Evolutionary conservation across 1,140 invertebrate genomes (phyloP).

Genomic region (Drosophila parvula): DNA sequence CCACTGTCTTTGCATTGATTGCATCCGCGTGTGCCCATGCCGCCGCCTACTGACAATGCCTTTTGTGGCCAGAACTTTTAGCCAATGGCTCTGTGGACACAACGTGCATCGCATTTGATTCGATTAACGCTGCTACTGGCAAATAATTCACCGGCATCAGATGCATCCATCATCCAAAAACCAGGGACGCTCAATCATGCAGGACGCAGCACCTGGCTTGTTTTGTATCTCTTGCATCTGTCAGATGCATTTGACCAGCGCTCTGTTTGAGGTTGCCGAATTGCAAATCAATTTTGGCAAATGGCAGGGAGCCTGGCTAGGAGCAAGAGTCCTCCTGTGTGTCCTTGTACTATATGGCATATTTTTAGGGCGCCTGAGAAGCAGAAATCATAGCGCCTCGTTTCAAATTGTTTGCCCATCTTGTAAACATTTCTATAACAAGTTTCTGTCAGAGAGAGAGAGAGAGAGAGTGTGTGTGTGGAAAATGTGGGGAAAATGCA

Average conservation of each 20-base stretch:
- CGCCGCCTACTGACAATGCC: slow-evolving; percentile 34
- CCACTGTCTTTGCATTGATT: slow-evolving; percentile 16
- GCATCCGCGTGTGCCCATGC: slow-evolving; percentile 20
- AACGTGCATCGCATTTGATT: slow-evolving; percentile 51
- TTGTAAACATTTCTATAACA: slow-evolving; percentile 41
- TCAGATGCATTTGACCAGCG: slow-evolving; percentile 6
- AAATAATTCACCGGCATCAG: slow-evolving; percentile 18
- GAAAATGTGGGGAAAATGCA: slow-evolving; percentile 11
- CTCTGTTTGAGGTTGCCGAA: neutral
- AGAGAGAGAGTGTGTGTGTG: neutral
- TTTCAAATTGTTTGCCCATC: slow-evolving; percentile 38
- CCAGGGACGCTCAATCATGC: slow-evolving; percentile 15
- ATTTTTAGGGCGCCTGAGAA: neutral
- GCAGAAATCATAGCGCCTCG: slow-evolving; percentile 35
- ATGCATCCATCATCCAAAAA: slow-evolving; percentile 24
- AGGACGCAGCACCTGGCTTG: slow-evolving; percentile 21
- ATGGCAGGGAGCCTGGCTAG: slow-evolving; percentile 22
- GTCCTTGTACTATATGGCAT: no score
- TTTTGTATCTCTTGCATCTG: slow-evolving; percentile 21
- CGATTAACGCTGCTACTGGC: slow-evolving; percentile 35
- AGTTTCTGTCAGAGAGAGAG: neutral
- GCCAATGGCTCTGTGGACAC: slow-evolving; percentile 19
- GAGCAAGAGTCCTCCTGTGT: neutral
- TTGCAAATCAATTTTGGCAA: slow-evolving; percentile 49
- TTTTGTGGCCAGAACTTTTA: slow-evolving; percentile 21